Evolutionary conservation across 2,113 vertebrate genomes (phyloP).

Genomic region (Thymallus thymallus): DNA sequence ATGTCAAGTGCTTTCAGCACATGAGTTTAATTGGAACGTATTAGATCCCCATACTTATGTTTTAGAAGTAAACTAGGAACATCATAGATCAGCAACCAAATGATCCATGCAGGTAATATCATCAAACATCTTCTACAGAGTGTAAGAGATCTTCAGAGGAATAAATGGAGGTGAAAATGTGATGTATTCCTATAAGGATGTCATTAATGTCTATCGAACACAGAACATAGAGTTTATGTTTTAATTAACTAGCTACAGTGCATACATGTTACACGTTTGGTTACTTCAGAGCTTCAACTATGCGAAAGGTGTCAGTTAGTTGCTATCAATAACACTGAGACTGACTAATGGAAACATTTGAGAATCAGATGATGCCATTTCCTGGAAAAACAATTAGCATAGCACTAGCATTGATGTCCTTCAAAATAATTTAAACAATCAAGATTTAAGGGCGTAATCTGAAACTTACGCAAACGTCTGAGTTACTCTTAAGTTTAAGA

Average conservation of each 20-base stretch:
- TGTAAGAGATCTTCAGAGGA: neutral
- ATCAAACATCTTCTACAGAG: neutral
- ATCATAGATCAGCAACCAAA: neutral
- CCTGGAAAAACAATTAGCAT: no score
- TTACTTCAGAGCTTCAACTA: neutral
- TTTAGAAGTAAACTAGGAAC: no score
- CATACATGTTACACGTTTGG: no score
- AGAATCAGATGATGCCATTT: neutral
- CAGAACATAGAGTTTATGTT: no score
- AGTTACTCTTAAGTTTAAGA: neutral
- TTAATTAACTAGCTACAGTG: no score
- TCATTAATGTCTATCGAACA: no score
- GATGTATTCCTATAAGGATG: neutral
- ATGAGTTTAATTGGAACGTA: neutral
- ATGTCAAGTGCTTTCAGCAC: neutral
- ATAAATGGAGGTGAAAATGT: neutral
- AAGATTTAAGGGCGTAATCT: no score
- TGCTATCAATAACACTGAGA: neutral
- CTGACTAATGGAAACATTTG: neutral
- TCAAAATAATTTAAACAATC: no score
- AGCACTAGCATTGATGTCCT: no score
- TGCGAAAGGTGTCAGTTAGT: no score
- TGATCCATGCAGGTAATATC: neutral
- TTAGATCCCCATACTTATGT: neutral
- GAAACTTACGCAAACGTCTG: no score